Evolutionary conservation across 1,140 invertebrate species (phyloP).

Genomic region (Drosophila rhopaloa): DNA sequence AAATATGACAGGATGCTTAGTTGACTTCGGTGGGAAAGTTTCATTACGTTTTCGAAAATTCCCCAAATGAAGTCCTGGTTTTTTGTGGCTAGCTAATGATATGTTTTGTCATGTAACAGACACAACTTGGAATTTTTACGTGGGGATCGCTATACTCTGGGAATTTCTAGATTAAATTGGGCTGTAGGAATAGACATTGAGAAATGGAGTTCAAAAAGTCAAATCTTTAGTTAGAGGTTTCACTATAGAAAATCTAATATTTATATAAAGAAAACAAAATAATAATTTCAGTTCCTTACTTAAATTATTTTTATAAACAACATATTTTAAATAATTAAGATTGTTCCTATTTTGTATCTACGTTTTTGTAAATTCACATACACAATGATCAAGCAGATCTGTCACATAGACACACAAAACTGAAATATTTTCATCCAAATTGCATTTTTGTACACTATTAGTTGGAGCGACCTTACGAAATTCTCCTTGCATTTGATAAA

Average conservation of each 20-base stretch:
- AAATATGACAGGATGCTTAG: conserved; percentile 75
- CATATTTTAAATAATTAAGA: too few relatives aligned
- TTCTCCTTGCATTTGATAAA: conserved; percentile 6
- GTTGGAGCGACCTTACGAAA: conserved; percentile 9
- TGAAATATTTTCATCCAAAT: conserved; percentile 3
- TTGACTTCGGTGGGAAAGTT: conserved; percentile 64
- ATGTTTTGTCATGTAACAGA: conserved; percentile 29
- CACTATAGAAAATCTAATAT: too few relatives aligned
- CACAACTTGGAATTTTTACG: neutral
- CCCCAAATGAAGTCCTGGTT: conserved; percentile 1
- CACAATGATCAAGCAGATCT: neutral
- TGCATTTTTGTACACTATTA: neutral
- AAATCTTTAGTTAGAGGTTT: too few relatives aligned
- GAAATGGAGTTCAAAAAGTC: too few relatives aligned
- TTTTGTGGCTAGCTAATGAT: conserved; percentile 40
- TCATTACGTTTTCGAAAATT: conserved; percentile 8
- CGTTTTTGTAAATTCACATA: too few relatives aligned
- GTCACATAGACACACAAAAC: conserved; percentile 9
- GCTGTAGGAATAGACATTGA: neutral
- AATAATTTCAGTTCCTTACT: too few relatives aligned
- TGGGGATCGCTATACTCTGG: neutral
- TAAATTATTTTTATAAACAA: too few relatives aligned
- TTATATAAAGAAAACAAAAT: too few relatives aligned
- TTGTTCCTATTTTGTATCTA: neutral
- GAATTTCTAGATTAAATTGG: neutral